Evolutionary conservation across 92 coral and sea anemone species (phyloP).

Genomic region (Pocillopora meandrina): DNA sequence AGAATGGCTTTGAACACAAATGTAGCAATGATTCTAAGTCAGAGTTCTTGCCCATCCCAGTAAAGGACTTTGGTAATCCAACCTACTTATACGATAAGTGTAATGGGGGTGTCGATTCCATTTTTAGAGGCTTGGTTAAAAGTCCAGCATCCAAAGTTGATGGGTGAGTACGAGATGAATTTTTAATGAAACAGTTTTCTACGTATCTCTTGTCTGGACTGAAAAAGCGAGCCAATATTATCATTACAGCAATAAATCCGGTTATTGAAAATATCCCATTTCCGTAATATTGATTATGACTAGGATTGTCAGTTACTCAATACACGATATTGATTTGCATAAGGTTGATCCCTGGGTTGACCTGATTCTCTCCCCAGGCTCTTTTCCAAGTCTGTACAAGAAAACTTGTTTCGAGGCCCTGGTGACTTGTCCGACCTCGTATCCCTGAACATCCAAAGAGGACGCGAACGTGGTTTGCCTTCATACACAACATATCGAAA

Average conservation of each 20-base stretch:
- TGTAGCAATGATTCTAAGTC: neutral
- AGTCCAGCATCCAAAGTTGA: slow-evolving; percentile 4
- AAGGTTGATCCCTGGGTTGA: neutral
- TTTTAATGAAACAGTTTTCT: too few relatives aligned
- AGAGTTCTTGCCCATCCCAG: too few relatives aligned
- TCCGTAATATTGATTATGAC: too few relatives aligned
- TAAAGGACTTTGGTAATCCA: neutral
- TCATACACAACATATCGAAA: too few relatives aligned
- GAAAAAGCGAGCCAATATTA: too few relatives aligned
- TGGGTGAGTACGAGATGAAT: neutral
- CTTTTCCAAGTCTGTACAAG: slow-evolving; percentile 51
- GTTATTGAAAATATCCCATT: too few relatives aligned
- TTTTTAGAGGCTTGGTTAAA: slow-evolving; percentile 4
- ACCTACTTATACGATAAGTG: slow-evolving; percentile 1
- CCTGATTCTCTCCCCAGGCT: slow-evolving; percentile 13
- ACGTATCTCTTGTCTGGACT: neutral
- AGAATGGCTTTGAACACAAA: too few relatives aligned
- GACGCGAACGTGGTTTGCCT: slow-evolving; percentile 33
- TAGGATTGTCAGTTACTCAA: too few relatives aligned
- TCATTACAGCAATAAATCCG: too few relatives aligned
- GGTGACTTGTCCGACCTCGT: slow-evolving; percentile 54
- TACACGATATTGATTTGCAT: too few relatives aligned
- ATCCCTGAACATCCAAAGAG: slow-evolving; percentile 75
- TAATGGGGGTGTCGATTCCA: neutral
- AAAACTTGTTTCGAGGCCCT: slow-evolving; percentile 47